A percentile compares a stretch with the other conserved stretches of the same genome.
phyloP scores from a whole-genome alignment of 1,140 invertebrate genomes.

The Macrobrachium rosenbergii region DNA sequence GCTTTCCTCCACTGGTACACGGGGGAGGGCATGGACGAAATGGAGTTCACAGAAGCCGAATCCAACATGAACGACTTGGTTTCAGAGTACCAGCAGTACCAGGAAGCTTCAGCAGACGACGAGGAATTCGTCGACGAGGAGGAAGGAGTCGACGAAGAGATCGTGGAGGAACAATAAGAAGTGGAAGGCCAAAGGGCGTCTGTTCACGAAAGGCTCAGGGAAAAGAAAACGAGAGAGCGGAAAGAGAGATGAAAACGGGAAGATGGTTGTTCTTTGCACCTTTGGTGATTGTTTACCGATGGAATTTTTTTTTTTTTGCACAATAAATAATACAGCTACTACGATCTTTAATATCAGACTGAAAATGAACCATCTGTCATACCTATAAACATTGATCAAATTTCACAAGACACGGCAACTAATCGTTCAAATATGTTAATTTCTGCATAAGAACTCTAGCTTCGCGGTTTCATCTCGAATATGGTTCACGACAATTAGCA shows the following conservation, averaged over 20 bases:
- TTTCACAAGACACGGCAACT: no score
- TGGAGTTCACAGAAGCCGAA: constrained; percentile 47
- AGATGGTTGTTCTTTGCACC: not conserved
- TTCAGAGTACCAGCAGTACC: constrained; percentile 45
- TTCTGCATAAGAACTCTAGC: no score
- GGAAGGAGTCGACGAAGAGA: constrained; percentile 23
- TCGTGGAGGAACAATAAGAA: not conserved
- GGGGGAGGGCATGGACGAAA: constrained; percentile 46
- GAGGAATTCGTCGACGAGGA: constrained; percentile 41
- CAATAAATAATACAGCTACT: no score
- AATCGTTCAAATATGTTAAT: no score
- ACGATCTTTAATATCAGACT: no score
- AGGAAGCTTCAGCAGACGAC: constrained; percentile 40
- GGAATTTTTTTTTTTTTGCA: no score
- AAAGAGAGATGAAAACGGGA: not conserved
- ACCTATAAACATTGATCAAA: no score
- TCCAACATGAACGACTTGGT: constrained; percentile 48
- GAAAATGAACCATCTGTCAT: no score
- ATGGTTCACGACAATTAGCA: no score
- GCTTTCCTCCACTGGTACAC: constrained; percentile 52
- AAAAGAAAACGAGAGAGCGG: not conserved
- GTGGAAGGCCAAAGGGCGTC: not conserved
- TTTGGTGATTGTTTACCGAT: no score
- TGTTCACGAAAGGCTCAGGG: not conserved
- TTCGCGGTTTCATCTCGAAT: no score